Evolutionary conservation across 2,113 vertebrate species (phyloP).

Genomic region (Willisornis vidua): DNA sequence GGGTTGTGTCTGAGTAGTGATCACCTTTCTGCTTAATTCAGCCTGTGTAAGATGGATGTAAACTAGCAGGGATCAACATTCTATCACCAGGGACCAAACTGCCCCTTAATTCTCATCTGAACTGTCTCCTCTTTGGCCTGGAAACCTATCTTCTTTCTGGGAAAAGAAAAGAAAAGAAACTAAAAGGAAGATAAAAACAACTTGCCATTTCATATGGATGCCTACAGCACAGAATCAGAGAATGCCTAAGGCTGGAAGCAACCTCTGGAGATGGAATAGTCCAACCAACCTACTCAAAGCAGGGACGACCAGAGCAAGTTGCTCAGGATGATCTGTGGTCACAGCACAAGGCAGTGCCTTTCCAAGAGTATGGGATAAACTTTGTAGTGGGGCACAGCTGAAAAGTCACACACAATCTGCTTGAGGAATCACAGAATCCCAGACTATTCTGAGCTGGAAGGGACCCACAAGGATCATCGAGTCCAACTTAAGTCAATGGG

Average conservation of each 20-base stretch:
- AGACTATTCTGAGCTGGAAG: no score
- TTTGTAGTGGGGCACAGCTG: accelerated
- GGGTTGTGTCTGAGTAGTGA: background rate
- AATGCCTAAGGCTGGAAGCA: background rate
- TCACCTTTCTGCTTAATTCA: background rate
- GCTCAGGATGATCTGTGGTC: background rate
- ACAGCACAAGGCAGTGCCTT: background rate
- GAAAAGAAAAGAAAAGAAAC: background rate
- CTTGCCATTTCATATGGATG: background rate
- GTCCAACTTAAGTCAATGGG: no score
- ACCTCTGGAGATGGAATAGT: background rate
- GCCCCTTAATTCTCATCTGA: background rate
- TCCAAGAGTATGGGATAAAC: background rate
- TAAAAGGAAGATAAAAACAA: background rate
- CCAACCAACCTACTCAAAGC: background rate
- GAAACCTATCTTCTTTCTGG: background rate
- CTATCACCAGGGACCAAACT: background rate
- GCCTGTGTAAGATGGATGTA: background rate
- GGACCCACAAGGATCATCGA: no score
- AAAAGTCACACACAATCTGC: background rate
- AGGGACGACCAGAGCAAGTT: background rate
- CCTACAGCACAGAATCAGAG: background rate
- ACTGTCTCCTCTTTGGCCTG: background rate
- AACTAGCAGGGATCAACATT: background rate
- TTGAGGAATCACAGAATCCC: background rate